Percentiles rank a stretch among this genome's conserved stretches.
phyloP scores from a whole-genome alignment of 1,140 invertebrate genomes.

The Lasioglossum albipes region DNA sequence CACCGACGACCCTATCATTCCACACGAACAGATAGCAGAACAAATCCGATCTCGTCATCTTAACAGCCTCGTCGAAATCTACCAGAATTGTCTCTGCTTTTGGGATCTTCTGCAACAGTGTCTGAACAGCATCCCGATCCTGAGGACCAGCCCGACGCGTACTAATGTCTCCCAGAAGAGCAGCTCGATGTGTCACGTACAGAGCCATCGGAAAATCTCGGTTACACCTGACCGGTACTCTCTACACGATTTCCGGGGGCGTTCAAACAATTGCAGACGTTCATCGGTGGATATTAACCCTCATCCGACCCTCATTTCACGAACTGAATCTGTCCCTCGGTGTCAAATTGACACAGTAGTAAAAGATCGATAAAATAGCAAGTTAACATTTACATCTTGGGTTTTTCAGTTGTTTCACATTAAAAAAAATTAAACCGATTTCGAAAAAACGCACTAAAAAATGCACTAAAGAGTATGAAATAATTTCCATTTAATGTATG shows the following conservation, averaged over 20 bases:
- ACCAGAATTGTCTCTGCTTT: conserved; percentile 52
- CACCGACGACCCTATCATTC: conserved; percentile 79
- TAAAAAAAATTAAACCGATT: no score
- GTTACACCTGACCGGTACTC: conserved; percentile 81
- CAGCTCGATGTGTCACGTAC: conserved; percentile 83
- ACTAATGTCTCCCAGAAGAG: conserved; percentile 77
- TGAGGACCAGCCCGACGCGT: conserved; percentile 46
- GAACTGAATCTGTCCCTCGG: no score
- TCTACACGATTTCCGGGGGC: conserved; percentile 67
- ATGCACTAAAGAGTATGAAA: no score
- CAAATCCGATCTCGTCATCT: conserved; percentile 5
- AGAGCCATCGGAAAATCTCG: conserved; percentile 83
- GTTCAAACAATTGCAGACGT: no score
- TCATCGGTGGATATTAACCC: no score
- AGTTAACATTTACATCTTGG: no score
- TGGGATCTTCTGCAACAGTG: conserved; percentile 58
- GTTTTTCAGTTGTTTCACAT: no score
- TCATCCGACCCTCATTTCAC: no score
- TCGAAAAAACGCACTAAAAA: no score
- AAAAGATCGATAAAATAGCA: no score
- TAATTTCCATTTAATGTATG: no score
- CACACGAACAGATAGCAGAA: conserved; percentile 75
- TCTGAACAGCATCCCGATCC: conserved; percentile 57
- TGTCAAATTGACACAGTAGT: no score
- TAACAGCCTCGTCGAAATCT: conserved; percentile 61